A percentile compares a stretch with the other conserved stretches of the same genome.
These are phyloP conservation scores for Schrankia costaestrigalis DNA, from an alignment of 2,888 invertebrate genomes.

Conservation along the genomic window DNA sequence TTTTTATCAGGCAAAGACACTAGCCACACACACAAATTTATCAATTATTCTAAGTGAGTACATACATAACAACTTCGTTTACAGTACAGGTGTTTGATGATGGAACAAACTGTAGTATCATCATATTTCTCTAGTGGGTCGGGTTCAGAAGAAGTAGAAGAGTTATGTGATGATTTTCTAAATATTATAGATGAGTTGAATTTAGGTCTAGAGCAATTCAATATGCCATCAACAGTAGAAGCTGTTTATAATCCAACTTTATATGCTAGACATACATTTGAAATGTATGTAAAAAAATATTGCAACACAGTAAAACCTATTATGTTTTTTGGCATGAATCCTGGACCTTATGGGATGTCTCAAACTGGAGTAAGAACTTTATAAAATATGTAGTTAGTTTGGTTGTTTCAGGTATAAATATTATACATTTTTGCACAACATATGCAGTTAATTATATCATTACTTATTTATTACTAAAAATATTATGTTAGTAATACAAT, in stretches of 20 bases:
- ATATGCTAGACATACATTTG: conserved; percentile 90
- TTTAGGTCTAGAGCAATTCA: conserved; percentile 61
- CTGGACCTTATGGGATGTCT: conserved; percentile 98
- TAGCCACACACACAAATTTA: no score
- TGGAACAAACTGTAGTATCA: conserved; percentile 52
- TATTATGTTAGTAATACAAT: no score
- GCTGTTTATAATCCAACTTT: conserved; percentile 92
- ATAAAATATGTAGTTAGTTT: no score
- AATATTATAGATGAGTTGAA: conserved; percentile 63
- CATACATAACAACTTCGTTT: no score
- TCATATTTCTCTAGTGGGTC: conserved; percentile 45
- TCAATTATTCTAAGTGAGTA: no score
- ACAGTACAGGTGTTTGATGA: no score
- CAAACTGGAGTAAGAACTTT: conserved; percentile 89
- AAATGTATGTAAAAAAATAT: conserved; percentile 86
- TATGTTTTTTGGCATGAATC: conserved; percentile 96
- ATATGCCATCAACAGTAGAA: conserved; percentile 79
- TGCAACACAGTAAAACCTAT: conserved; percentile 85
- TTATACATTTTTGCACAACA: no score
- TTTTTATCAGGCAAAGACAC: no score
- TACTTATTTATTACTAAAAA: no score
- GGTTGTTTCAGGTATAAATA: no score
- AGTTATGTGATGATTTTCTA: conserved; percentile 47
- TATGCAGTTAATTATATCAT: no score
- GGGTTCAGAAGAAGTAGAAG: conserved; percentile 22